Base-by-base conservation (phyloP, 2,113 vertebrate species). In the Carassius auratus region DNA sequence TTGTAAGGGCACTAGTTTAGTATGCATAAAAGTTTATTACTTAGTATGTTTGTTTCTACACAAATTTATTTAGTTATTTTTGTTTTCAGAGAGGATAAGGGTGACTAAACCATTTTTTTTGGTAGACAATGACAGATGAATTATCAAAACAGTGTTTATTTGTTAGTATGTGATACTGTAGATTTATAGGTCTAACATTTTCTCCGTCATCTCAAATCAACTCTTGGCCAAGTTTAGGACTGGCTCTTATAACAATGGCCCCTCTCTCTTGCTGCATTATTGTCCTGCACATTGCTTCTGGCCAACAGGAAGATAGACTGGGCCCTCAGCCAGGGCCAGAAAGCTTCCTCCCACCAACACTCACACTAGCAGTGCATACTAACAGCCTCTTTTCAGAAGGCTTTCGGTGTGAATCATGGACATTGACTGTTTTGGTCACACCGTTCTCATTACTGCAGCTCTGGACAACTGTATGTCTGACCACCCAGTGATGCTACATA, bases 201-300 rank as follows among this genome's bases (percentile, higher is more conserved):
- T 87, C 84, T 74, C 61, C 26, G n/a, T 50, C 42, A 78, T 83
- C 42, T 78, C 48, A 33, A 88, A 88, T 88, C 86, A 14, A 76
- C 89, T 90, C 82, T 87, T 69, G 66, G 76, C 84, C 36, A 26
- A 76, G 86, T 86, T 90, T 86, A 8, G 64, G 36, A 90, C 91
- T 90, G 85, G 88, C 89, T 87, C 64, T 48, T 86, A 91, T 81
- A 93, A 93, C 92, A 93, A 92, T 91, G 85, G 91, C 87, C 81
- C 86, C 86, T 91, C 89, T 91, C 88, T 81, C 61, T 38, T 45
- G 69, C 50, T 83, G 90, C 89, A 84, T 91, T 86, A 92, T 93
- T 92, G 91, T 92, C 90, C 86, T 81, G 64, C 75, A 48, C 71
- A 66, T 68, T 89, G 85, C 80, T 87, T 75, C 57, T 87, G 76